These are phyloP conservation scores for Atlantisia rogersi DNA, from an alignment of 2,113 vertebrate species.

Conservation along the genomic window DNA sequence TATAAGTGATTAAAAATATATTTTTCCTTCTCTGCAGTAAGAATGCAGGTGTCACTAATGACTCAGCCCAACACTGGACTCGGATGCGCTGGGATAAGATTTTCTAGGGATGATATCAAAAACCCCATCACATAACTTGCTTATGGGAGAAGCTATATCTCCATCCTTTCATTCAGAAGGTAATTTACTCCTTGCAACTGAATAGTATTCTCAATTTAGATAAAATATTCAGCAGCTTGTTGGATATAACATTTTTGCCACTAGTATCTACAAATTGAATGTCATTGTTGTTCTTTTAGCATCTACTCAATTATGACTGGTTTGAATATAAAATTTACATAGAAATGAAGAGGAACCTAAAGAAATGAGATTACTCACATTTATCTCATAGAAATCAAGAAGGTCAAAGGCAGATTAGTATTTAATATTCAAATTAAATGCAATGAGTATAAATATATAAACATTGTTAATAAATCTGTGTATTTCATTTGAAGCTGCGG, in stretches of 20 bases:
- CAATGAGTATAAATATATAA: background rate
- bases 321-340: background rate
- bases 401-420: background rate
- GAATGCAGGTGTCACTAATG: background rate
- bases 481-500: background rate
- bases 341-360: background rate
- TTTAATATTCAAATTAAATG: conserved; percentile 4
- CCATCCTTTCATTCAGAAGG: background rate
- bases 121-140: background rate
- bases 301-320: background rate
- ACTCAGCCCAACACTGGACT: background rate
- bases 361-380: background rate
- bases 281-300: background rate
- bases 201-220: background rate
- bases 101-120: background rate
- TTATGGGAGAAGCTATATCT: background rate
- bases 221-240: background rate
- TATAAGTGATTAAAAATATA: background rate
- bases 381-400: background rate
- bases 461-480: background rate
- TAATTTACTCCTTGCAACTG: background rate
- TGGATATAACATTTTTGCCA: background rate
- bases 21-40: background rate
- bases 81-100: background rate
- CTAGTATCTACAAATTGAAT: background rate